phyloP scores from a whole-genome alignment of 2,113 vertebrate species.

The Serinus canaria region DNA sequence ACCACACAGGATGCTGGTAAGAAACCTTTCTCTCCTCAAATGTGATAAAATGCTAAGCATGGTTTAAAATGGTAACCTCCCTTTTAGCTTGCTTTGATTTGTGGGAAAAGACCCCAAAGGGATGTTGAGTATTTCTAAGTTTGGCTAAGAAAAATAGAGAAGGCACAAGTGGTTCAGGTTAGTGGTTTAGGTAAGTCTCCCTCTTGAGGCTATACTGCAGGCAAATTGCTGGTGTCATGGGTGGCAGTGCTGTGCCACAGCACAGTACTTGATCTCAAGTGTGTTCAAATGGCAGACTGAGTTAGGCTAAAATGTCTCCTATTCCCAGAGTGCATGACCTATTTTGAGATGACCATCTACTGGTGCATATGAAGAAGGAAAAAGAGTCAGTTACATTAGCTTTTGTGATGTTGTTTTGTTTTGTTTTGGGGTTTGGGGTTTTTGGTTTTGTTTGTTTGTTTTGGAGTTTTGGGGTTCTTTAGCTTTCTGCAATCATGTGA shows the following conservation, averaged over 20 bases:
- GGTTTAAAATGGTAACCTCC: neutral
- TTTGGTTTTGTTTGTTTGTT: neutral
- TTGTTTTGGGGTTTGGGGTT: neutral
- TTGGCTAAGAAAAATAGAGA: neutral
- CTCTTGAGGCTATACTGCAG: neutral
- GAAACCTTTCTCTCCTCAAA: neutral
- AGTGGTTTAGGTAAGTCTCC: neutral
- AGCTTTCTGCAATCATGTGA: neutral
- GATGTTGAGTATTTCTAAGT: neutral
- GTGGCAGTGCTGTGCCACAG: neutral
- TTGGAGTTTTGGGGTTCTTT: fast-evolving
- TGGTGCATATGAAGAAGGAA: neutral
- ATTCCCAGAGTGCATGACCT: neutral
- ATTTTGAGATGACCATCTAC: neutral
- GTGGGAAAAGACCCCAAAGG: neutral
- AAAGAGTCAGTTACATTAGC: neutral
- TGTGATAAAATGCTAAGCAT: neutral
- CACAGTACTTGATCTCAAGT: neutral
- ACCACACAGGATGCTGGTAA: neutral
- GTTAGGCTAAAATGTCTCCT: neutral
- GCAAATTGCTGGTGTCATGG: neutral
- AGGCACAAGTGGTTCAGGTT: neutral
- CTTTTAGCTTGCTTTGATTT: neutral
- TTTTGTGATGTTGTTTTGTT: neutral
- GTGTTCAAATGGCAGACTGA: neutral